Conservation (phyloP, 2,797 vertebrate species). For the Ctenosaura bakeri region DNA sequence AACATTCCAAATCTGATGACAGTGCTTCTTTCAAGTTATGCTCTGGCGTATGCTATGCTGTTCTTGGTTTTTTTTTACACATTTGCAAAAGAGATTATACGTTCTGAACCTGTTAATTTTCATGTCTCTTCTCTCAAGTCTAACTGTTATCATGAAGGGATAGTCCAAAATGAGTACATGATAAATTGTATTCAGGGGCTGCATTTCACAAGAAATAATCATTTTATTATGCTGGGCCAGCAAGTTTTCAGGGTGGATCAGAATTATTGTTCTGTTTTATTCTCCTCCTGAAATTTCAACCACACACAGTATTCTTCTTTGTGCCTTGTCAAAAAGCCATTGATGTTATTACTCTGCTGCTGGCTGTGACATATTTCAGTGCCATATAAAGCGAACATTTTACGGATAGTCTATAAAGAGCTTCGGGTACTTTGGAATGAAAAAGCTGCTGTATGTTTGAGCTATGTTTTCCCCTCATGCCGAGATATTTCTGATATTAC, state of each 20-base stretch:
- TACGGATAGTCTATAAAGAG: conserved; percentile 27
- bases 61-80: conserved; percentile 44
- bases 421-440: conserved; percentile 36
- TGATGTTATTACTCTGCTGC: background rate
- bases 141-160: conserved; percentile 35
- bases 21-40: conserved; percentile 57
- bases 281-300: conserved; percentile 28
- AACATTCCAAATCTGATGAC: conserved; percentile 51
- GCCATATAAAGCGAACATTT: conserved; percentile 30
- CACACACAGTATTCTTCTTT: conserved; percentile 1
- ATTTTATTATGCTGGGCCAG: background rate
- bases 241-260: background rate
- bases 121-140: conserved; percentile 44
- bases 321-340: conserved; percentile 38
- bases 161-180: conserved; percentile 10
- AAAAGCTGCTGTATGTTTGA: conserved; percentile 16
- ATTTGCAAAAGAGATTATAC: conserved; percentile 58
- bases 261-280: background rate
- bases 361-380: conserved; percentile 15
- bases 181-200: background rate
- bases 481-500: background rate
- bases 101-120: conserved; percentile 15
- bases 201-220: conserved; percentile 5
- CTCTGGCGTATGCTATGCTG: conserved; percentile 56
- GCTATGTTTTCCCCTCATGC: background rate